These are phyloP conservation scores for Gonocerus acuteangulatus DNA, from an alignment of 2,888 invertebrate genomes.

Conservation along the genomic window DNA sequence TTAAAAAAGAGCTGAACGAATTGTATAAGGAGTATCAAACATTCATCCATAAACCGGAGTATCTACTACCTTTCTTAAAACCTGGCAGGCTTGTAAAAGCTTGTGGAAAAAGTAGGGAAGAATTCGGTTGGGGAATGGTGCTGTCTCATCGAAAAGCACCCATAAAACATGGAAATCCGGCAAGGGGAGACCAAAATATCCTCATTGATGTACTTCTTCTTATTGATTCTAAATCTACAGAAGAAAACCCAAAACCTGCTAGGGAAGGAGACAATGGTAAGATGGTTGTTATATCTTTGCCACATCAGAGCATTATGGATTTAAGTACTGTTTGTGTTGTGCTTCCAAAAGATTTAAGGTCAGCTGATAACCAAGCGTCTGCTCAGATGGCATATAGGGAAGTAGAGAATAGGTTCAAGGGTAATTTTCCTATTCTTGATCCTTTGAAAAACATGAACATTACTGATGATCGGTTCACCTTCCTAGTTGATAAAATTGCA, in stretches of 20 bases:
- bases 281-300: slow-evolving; percentile 82
- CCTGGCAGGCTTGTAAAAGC: slow-evolving; percentile 90
- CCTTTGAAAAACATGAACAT: slow-evolving; percentile 96
- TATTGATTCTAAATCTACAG: slow-evolving; percentile 27
- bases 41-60: slow-evolving; percentile 57
- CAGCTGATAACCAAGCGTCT: slow-evolving; percentile 73
- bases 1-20: slow-evolving; percentile 69
- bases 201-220: slow-evolving; percentile 28
- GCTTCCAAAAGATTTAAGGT: slow-evolving; percentile 74
- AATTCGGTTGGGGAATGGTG: slow-evolving; percentile 95
- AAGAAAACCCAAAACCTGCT: slow-evolving; percentile 33
- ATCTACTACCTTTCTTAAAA: slow-evolving; percentile 87
- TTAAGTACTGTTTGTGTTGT: slow-evolving; percentile 66
- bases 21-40: slow-evolving; percentile 66
- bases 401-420: slow-evolving; percentile 81
- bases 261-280: slow-evolving; percentile 53
- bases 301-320: slow-evolving; percentile 71
- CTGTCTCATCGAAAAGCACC: slow-evolving; percentile 78
- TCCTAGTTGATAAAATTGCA: slow-evolving; percentile 74
- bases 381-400: slow-evolving; percentile 76
- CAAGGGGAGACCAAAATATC: slow-evolving; percentile 36
- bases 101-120: slow-evolving; percentile 40
- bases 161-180: slow-evolving; percentile 39
- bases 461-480: slow-evolving; percentile 68
- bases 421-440: slow-evolving; percentile 81